These are phyloP conservation scores for Acrobasis consociella DNA, from an alignment of 2,888 invertebrate genomes.

Conservation along the genomic window DNA sequence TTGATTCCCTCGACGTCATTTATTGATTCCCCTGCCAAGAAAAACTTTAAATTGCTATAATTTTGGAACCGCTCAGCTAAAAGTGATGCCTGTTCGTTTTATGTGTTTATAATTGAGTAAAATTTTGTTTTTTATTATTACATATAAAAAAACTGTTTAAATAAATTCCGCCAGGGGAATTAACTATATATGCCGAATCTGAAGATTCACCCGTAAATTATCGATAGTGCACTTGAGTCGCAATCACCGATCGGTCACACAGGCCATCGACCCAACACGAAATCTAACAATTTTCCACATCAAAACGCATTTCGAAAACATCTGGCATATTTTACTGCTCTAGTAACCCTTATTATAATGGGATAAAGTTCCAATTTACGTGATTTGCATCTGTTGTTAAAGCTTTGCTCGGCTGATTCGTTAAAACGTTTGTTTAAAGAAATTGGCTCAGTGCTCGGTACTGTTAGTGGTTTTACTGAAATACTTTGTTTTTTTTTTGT, in stretches of 20 bases:
- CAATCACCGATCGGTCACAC: conserved; percentile 66
- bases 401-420: conserved; percentile 53
- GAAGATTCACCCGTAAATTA: too few relatives aligned
- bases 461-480: conserved; percentile 7
- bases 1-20: too few relatives aligned
- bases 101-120: too few relatives aligned
- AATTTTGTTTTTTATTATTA: too few relatives aligned
- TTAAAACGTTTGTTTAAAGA: conserved; percentile 49
- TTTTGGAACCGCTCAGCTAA: too few relatives aligned
- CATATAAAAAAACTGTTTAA: too few relatives aligned
- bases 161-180: too few relatives aligned
- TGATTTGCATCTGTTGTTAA: conserved; percentile 21
- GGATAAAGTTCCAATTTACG: conserved; percentile 42
- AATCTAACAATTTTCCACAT: conserved; percentile 74
- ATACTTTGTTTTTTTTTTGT: background rate
- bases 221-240: conserved; percentile 39
- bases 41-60: too few relatives aligned
- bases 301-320: conserved; percentile 67
- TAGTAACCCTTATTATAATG: conserved; percentile 39
- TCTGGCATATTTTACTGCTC: conserved; percentile 49
- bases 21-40: too few relatives aligned
- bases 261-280: conserved; percentile 68
- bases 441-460: conserved; percentile 26
- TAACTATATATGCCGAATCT: too few relatives aligned
- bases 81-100: too few relatives aligned